These are phyloP conservation scores for Caenorhabditis remanei DNA, from an alignment of 1,140 invertebrate genomes.

Conservation along the genomic window DNA sequence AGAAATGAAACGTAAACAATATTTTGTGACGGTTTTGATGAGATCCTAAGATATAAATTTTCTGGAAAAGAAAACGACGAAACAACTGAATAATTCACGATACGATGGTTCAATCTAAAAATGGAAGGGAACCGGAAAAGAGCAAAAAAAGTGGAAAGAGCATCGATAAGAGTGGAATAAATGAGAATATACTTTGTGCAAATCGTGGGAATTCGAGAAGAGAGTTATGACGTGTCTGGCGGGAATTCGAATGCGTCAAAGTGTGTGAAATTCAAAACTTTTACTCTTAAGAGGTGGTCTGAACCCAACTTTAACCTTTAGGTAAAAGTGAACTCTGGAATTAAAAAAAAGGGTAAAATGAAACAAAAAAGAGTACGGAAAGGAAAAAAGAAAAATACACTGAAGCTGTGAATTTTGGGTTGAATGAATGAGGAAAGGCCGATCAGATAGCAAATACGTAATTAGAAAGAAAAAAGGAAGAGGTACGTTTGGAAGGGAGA, in stretches of 20 bases:
- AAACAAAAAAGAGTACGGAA: neutral
- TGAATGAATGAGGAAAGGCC: slow-evolving; percentile 22
- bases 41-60: too few species aligned
- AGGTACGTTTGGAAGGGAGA: neutral
- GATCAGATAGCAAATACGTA: slow-evolving; percentile 50
- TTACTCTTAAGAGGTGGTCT: neutral
- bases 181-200: neutral
- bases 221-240: slow-evolving; percentile 7
- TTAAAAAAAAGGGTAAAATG: neutral
- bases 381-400: neutral
- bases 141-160: neutral
- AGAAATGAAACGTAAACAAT: slow-evolving; percentile 15
- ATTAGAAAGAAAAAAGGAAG: slow-evolving; percentile 52
- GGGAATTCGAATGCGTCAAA: neutral
- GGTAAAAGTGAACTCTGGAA: neutral
- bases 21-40: neutral
- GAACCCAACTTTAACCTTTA: neutral
- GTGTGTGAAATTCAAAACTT: slow-evolving; percentile 47
- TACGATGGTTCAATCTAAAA: neutral
- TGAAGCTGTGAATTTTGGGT: neutral
- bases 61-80: neutral
- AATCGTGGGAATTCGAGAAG: slow-evolving; percentile 18
- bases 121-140: neutral
- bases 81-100: neutral
- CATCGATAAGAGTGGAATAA: slow-evolving; percentile 1